A percentile compares a stretch with the other conserved stretches of the same genome.
phyloP scores from a whole-genome alignment of 2,113 vertebrate species.

The Dasyprocta punctata region DNA sequence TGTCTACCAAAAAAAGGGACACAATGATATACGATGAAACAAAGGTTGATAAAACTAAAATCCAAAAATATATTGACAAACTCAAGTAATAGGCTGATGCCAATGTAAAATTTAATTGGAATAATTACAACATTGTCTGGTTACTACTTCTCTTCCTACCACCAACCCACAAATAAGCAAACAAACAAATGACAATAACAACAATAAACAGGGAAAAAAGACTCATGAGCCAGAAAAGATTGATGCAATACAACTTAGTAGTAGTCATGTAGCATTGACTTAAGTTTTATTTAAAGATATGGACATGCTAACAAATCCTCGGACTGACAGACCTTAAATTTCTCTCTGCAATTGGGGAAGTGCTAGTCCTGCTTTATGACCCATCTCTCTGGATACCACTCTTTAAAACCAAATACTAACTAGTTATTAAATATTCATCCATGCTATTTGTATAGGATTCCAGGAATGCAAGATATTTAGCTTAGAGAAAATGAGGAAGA shows the following conservation, averaged over 20 bases:
- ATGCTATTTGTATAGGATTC: not conserved
- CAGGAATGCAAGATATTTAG: not conserved
- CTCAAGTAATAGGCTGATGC: not conserved
- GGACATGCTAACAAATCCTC: not conserved
- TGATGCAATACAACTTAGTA: not conserved
- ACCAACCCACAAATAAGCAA: not conserved
- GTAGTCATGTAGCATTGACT: not conserved
- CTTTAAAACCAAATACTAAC: not conserved
- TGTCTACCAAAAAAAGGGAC: not conserved
- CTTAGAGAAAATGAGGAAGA: not conserved
- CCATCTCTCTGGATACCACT: not conserved
- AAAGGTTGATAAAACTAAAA: not conserved
- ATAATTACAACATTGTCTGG: not conserved
- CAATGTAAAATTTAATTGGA: conserved; percentile 1
- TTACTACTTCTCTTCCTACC: not conserved
- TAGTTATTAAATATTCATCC: conserved; percentile 11
- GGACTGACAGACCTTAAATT: not conserved
- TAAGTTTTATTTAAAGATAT: not conserved
- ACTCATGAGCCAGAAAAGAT: not conserved
- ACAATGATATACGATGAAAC: not conserved
- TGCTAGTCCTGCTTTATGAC: not conserved
- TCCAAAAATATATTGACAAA: not conserved
- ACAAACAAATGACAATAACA: not conserved
- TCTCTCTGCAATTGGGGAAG: not conserved
- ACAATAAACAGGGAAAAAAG: not conserved